Base-by-base conservation (phyloP, 2,797 vertebrate species). In the Hemitrygon akajei region DNA sequence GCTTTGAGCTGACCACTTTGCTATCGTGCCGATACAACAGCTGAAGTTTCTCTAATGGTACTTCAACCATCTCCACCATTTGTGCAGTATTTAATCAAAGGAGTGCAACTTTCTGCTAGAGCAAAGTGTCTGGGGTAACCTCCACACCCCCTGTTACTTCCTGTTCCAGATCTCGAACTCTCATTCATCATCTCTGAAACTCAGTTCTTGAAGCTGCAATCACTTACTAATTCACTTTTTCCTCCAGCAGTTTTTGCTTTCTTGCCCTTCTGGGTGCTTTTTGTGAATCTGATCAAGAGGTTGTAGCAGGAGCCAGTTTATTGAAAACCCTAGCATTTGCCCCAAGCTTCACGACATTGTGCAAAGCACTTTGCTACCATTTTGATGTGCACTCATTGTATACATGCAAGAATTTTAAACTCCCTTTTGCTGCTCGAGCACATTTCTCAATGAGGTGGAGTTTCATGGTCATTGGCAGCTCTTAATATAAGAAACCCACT, bases 291-390 rank as follows among this genome's bases (percentile, higher is more conserved):
- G 81, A 84, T 84, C 81, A 84, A 84, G 47, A n/a, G 12, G 5
- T 16, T 58, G 60, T 14, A 63, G 82, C 58, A 60, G 27, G 58
- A 3, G n/a, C 60, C 82, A 86, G 56, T 63, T 60, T 30, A 86
- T 60, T 60, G 82, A 86, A 60, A 86, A 56, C 30, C 58, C 27
- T 14, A 86, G 58, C 27, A 86, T 30, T 86, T 86, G 60, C 16
- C 60, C 60, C 82, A 86, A 11, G 60, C 56, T 27, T 86, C n/a
- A 63, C 60, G 56, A n/a, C 27, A 86, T 63, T 27, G 56, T 86
- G 25, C 25, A 86, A 86, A 86, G 56, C 82, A 86, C 82, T 86
- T 86, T n/a, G 60, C 82, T 60, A 86, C 82, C 82, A 86, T 86
- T 86, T 86, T 86, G 27, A 86, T 60, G 5, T 86, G 11, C 82